Evolutionary conservation across 2,113 vertebrate species (phyloP).

Genomic region (Grammomys surdaster): DNA sequence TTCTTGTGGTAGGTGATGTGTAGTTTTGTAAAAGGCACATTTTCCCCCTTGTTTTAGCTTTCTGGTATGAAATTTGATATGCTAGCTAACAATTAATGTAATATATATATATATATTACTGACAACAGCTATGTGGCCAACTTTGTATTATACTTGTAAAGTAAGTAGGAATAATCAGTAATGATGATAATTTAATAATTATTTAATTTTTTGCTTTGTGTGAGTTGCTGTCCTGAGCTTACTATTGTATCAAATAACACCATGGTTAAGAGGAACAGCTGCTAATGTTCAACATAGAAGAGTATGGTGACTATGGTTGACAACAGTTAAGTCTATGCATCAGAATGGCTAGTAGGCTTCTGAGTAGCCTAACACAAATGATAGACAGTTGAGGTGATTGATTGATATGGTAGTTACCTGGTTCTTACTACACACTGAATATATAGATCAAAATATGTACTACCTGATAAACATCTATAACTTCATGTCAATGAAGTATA

Average conservation of each 20-base stretch:
- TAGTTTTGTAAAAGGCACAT: conserved; percentile 13
- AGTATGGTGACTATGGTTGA: neutral
- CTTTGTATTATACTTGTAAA: conserved; percentile 23
- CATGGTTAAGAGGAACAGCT: neutral
- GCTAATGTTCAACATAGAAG: neutral
- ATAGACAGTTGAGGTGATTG: neutral
- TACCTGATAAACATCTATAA: neutral
- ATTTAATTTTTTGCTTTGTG: conserved; percentile 16
- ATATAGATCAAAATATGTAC: neutral
- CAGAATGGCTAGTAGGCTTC: neutral
- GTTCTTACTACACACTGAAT: neutral
- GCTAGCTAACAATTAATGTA: conserved; percentile 38
- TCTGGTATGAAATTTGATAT: conserved; percentile 46
- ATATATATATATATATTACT: conserved; percentile 1
- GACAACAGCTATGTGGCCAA: neutral
- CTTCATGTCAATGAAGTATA: neutral
- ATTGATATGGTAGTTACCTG: neutral
- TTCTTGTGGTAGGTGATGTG: conserved; percentile 1
- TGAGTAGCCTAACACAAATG: neutral
- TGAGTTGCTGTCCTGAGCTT: neutral
- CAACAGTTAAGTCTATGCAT: neutral
- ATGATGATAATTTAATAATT: conserved; percentile 39
- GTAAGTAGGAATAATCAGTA: conserved; percentile 1
- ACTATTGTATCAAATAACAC: neutral
- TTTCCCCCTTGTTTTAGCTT: conserved; percentile 54